Evolutionary conservation across 1,140 invertebrate genomes (phyloP).

Genomic region (Saccostrea cuccullata): DNA sequence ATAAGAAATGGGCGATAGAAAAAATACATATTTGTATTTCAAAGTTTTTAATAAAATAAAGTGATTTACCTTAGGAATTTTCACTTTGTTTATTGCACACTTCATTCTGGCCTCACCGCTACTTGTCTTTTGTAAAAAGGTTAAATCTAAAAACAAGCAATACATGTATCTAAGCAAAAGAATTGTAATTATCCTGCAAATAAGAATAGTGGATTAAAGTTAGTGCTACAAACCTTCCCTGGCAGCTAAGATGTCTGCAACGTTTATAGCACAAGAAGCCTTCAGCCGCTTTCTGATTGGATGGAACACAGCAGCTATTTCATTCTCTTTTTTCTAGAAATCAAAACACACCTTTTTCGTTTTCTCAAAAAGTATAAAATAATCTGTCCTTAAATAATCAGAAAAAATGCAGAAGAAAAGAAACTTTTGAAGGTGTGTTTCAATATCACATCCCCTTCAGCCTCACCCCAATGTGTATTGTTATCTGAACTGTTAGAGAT

Average conservation of each 20-base stretch:
- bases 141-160: slow-evolving; percentile 81
- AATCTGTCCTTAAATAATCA: too few species aligned
- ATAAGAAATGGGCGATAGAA: too few species aligned
- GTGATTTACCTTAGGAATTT: slow-evolving; percentile 86
- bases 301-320: slow-evolving; percentile 86
- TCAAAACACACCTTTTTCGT: background rate
- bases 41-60: too few species aligned
- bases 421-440: too few species aligned
- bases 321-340: slow-evolving; percentile 83
- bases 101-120: slow-evolving; percentile 87
- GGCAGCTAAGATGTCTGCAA: slow-evolving; percentile 89
- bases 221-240: slow-evolving; percentile 80
- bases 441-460: too few species aligned
- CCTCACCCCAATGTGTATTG: too few species aligned
- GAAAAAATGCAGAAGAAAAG: too few species aligned
- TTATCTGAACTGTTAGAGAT: too few species aligned
- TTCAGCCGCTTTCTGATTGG: slow-evolving; percentile 84
- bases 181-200: background rate
- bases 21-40: too few species aligned
- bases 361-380: too few species aligned
- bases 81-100: slow-evolving; percentile 89
- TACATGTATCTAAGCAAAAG: background rate
- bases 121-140: slow-evolving; percentile 92
- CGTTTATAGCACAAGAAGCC: slow-evolving; percentile 83
- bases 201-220: background rate